Evolutionary conservation across 1,140 invertebrate genomes (phyloP), one percentile per base, ranked within the genome.

Genomic region (Trichomalopsis sarcophagae): DNA sequence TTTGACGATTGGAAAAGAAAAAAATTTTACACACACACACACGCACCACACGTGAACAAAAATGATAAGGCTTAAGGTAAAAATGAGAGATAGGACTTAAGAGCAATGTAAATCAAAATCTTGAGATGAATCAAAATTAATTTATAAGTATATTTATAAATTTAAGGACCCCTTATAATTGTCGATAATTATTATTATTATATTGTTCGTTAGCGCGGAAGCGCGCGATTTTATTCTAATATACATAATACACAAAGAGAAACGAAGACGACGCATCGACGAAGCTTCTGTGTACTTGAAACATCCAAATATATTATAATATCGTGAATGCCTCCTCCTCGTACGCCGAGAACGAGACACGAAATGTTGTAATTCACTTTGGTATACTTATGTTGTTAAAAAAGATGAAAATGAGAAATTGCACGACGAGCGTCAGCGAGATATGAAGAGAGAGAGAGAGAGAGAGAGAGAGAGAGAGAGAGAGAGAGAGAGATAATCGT

Each of bases 61-160:
- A 47, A 68, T 40, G 27, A 27, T 30, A 80, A 68, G 10, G 17
- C 27, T 33, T 55, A 74, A 36, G 36, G 13, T 21, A 82, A 84
- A 85, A 87, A 87, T 87, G 88, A 85, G 76, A 88, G 78, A 86
- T 74, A 87, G 84, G 66, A 84, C 68, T 87, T 87, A 84, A 82
- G 84, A 36, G 75, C 87, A 90, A 90, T 84, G 85, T 62, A 89
- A 93, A 92, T 90, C 90, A 91, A 92, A 92, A 91, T 86, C 89
- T 90, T 90, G 86, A 92, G 76, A 36, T 36, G 33, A 92, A 93
- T 93, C 92, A 93, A 93, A 93, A 92, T 92, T 93, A 93, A 88
- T 86, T 77, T 89, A 87, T 92, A 92, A 93, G 92, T 89, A 89
- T 88, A 88, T 62, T 85, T 86, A 17, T 62, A 62, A 62, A 87